Evolutionary conservation across 2,888 invertebrate genomes (phyloP).

Genomic region (Stictocephala bisonia): DNA sequence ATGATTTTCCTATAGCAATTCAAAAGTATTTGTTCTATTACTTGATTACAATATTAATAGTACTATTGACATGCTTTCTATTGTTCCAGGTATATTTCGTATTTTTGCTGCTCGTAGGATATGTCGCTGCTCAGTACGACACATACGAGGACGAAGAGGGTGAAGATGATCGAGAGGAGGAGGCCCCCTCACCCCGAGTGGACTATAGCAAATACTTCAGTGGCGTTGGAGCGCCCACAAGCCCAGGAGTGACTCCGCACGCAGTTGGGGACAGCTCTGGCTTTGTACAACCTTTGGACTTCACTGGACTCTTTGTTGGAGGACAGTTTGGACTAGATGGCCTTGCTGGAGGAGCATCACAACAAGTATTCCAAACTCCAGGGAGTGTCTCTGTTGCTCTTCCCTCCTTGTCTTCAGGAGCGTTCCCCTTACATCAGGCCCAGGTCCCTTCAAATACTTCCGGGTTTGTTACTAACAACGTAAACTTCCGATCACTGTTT

Average conservation of each 20-base stretch:
- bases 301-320: constrained; percentile 34
- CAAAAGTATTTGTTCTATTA: no score
- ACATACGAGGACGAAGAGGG: constrained; percentile 46
- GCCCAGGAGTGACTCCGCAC: not conserved
- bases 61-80: no score
- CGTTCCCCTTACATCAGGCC: not conserved
- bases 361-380: constrained; percentile 14
- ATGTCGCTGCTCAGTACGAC: constrained; percentile 32
- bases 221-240: constrained; percentile 6
- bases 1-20: no score
- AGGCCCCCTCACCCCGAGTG: constrained; percentile 35
- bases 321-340: constrained; percentile 22
- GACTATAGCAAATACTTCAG: constrained; percentile 46
- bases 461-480: constrained; percentile 38
- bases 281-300: constrained; percentile 47
- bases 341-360: not conserved
- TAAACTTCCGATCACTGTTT: constrained; percentile 41
- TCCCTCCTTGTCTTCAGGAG: not conserved
- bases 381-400: not conserved
- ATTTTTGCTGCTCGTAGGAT: not conserved
- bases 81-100: no score
- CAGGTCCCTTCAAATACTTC: not conserved
- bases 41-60: no score
- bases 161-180: constrained; percentile 49
- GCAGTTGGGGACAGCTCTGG: constrained; percentile 27